phyloP scores from a whole-genome alignment of 2,888 invertebrate genomes.

The Tachystola acroxantha region DNA sequence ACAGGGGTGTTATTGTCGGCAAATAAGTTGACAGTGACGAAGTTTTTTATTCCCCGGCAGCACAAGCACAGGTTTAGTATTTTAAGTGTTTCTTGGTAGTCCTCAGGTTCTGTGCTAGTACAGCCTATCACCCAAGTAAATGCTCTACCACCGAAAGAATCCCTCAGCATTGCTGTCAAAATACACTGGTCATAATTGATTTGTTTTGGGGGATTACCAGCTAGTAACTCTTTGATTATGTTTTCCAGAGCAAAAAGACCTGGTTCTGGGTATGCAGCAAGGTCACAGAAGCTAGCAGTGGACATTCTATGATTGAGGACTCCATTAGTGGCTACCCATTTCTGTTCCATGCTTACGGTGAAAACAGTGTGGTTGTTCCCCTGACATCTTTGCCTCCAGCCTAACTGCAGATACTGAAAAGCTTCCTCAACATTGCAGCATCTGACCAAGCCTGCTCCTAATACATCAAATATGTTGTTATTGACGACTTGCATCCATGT shows the following conservation, averaged over 20 bases:
- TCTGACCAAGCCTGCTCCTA: slow-evolving; percentile 73
- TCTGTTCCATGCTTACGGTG: slow-evolving; percentile 85
- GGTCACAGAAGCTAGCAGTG: slow-evolving; percentile 85
- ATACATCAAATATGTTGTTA: slow-evolving; percentile 80
- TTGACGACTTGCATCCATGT: slow-evolving; percentile 86
- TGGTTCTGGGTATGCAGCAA: slow-evolving; percentile 79
- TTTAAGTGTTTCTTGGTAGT: slow-evolving; percentile 83
- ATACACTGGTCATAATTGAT: slow-evolving; percentile 82
- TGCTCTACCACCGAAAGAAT: slow-evolving; percentile 87
- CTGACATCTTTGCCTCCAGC: slow-evolving; percentile 77
- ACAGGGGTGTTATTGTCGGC: slow-evolving; percentile 81
- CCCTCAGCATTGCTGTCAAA: slow-evolving; percentile 82
- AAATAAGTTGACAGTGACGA: slow-evolving; percentile 84
- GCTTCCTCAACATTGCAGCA: slow-evolving; percentile 84
- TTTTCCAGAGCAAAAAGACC: slow-evolving; percentile 82
- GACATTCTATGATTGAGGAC: slow-evolving; percentile 84
- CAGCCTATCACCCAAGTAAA: slow-evolving; percentile 86
- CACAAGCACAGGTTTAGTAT: slow-evolving; percentile 82
- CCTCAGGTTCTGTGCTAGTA: slow-evolving; percentile 83
- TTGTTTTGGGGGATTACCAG: slow-evolving; percentile 72
- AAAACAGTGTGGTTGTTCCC: slow-evolving; percentile 83
- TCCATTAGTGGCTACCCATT: slow-evolving; percentile 83
- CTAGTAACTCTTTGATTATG: slow-evolving; percentile 78
- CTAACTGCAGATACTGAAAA: slow-evolving; percentile 83
- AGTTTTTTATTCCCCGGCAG: slow-evolving; percentile 83